Evolutionary conservation across 2,797 vertebrate genomes (phyloP), one percentile per base, ranked within the genome.

Genomic region (Muscicapa comitata): DNA sequence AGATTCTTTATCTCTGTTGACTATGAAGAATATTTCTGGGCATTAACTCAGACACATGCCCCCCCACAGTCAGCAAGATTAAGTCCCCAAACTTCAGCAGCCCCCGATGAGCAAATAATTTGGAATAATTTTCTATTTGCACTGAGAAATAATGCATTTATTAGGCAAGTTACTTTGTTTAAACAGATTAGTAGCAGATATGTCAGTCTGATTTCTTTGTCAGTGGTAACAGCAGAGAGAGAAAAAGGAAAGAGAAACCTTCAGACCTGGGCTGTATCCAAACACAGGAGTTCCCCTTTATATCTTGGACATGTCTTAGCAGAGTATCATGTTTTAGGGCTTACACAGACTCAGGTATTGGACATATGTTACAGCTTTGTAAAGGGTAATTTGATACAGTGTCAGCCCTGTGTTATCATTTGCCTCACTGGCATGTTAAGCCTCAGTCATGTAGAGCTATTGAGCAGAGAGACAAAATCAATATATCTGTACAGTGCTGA

Each of bases 331-430:
- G 54, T 95, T 96, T 93, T 92, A 93, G 71, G 67, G 58, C 57
- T 90, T 93, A 93, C 90, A 88, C 4, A 33, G 65, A 20, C 61
- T 88, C 4, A 9, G 40, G 75, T 90, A 95, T 62, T 92, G 62
- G 88, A 93, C 95, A 95, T 84, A 25, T 93, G 95, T 86, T 94
- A 68, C 48, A 55, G 85, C 81, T 96, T 97, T 96, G 91, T 94
- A 71, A 91, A 83, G 63, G 45, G 95, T 93, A 97, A 97, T 68
- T 71, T 76, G 93, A 96, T 95, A 96, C 0, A 0, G 92, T 95
- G 95, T 96, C 91, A 94, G 86, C 55, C 57, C 31, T 1, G 11
- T 90, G 92, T 93, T 88, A 90, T 95, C 94, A 71, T 86, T 72
- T 0, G 0, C 37, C 66, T 94, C 59, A 42, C 91, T 91, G 95